Conservation (phyloP, 2,113 vertebrate species). For the Corythaeola cristata region DNA sequence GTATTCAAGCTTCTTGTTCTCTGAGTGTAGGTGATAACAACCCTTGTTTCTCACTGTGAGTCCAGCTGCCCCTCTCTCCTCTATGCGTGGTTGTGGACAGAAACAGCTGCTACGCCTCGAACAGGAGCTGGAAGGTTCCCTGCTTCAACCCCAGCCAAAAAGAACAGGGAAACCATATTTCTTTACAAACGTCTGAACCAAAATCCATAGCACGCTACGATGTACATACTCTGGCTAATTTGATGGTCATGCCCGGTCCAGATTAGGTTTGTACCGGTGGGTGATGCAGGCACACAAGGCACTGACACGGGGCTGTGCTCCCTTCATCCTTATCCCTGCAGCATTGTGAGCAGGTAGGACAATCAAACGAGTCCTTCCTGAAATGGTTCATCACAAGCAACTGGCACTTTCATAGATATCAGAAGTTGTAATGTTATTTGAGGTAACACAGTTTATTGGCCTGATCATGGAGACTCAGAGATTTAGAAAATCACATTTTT, state of each 20-base stretch:
- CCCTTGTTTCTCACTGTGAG: not conserved
- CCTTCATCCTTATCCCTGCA: not conserved
- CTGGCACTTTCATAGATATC: not conserved
- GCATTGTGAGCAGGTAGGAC: not conserved
- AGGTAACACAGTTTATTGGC: not conserved
- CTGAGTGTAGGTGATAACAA: not conserved
- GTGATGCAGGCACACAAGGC: not conserved
- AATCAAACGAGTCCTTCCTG: not conserved
- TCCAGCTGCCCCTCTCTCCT: not conserved
- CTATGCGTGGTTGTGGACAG: accelerated
- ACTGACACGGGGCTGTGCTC: not conserved
- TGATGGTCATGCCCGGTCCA: not conserved
- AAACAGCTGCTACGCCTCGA: accelerated
- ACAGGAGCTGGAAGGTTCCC: not conserved
- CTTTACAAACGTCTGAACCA: not conserved
- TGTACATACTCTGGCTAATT: not conserved
- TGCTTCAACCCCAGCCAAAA: not conserved
- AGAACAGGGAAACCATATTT: not conserved
- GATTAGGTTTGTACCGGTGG: not conserved
- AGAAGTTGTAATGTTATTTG: not conserved
- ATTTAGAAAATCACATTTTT: conserved; percentile 19
- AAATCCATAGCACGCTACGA: not conserved
- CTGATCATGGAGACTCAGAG: not conserved
- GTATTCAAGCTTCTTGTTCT: not conserved
- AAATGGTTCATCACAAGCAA: not conserved